Conservation (phyloP, 2,797 vertebrate genomes). For the Halcyon badia region DNA sequence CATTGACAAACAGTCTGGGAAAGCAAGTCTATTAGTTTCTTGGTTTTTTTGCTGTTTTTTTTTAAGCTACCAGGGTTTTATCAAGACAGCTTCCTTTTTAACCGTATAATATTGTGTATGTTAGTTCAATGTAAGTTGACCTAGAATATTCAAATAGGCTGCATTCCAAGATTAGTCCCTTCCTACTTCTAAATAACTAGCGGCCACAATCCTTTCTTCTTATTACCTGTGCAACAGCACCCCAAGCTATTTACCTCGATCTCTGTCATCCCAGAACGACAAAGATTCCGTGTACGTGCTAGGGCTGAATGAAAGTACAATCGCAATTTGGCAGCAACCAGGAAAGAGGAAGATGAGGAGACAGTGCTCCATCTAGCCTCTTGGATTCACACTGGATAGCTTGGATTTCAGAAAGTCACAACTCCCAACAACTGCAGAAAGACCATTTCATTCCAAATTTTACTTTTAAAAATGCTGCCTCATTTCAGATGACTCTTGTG, state of each 20-base stretch:
- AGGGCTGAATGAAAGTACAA: not conserved
- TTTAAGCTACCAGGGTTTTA: not conserved
- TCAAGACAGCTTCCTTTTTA: not conserved
- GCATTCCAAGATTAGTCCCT: not conserved
- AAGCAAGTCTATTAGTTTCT: not conserved
- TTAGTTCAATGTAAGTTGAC: not conserved
- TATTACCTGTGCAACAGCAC: not conserved
- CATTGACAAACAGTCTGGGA: constrained; percentile 15
- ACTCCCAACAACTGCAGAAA: not conserved
- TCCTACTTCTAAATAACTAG: not conserved
- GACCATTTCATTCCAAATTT: not conserved
- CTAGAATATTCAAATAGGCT: not conserved
- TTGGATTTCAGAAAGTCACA: not conserved
- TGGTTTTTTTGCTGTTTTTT: not conserved
- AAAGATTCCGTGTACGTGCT: not conserved
- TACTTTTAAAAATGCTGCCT: not conserved
- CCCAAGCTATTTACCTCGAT: not conserved
- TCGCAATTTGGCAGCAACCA: not conserved
- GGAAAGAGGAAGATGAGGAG: not conserved
- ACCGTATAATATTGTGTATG: fast-evolving
- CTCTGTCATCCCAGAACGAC: not conserved
- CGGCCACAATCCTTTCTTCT: not conserved
- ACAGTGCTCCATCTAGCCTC: not conserved
- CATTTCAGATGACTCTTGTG: not conserved
- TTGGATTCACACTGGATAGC: not conserved